A percentile compares a stretch with the other conserved stretches of the same genome.
Conservation (phyloP, 2,888 invertebrate species). For the Thecocarcelia acutangulata region DNA sequence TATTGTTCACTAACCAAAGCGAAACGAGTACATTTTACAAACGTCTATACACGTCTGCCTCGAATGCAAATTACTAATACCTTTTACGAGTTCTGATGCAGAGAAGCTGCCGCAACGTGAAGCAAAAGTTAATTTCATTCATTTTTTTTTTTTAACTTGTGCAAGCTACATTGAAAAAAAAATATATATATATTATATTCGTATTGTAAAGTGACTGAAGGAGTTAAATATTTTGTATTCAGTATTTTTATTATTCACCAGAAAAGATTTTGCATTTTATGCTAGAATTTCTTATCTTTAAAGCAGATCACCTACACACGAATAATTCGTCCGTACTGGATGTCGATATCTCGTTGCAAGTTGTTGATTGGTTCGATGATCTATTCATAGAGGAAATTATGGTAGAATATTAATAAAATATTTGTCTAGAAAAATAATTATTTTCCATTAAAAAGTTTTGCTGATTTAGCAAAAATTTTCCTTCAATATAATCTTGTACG, state of each 20-base stretch:
- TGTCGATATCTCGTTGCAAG: too few species aligned
- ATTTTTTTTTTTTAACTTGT: too few species aligned
- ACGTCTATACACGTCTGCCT: constrained; percentile 1
- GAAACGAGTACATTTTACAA: not conserved
- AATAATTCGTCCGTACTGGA: too few species aligned
- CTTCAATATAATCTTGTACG: too few species aligned
- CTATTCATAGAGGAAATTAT: too few species aligned
- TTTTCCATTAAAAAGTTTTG: too few species aligned
- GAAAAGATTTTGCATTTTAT: constrained; percentile 40
- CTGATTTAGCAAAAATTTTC: too few species aligned
- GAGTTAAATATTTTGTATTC: constrained; percentile 11
- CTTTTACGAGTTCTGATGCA: constrained; percentile 12
- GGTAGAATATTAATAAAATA: too few species aligned
- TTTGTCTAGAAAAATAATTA: too few species aligned
- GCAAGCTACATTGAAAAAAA: too few species aligned
- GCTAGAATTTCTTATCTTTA: constrained; percentile 31
- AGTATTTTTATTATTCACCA: constrained; percentile 17
- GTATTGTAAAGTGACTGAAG: constrained; percentile 24
- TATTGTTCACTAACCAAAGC: not conserved
- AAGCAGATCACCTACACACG: too few species aligned
- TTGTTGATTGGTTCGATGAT: too few species aligned
- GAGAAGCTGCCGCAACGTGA: not conserved
- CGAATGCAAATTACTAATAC: constrained; percentile 40
- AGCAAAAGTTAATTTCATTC: constrained; percentile 35
- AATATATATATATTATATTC: not conserved